Base-by-base conservation (phyloP, 2,888 invertebrate genomes). In the Apodemia zela region DNA sequence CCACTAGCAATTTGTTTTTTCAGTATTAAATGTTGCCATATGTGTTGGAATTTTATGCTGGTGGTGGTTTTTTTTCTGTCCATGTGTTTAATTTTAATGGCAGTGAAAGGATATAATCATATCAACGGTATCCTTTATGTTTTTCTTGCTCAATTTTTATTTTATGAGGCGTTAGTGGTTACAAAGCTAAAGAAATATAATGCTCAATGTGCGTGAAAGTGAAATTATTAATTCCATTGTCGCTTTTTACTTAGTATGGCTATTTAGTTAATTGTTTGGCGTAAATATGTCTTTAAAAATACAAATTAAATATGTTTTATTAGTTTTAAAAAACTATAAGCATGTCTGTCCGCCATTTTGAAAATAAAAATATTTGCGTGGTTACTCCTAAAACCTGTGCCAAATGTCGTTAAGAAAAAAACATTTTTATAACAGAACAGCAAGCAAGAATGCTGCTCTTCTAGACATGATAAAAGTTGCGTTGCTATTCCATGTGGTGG, bases 111-210 rank as follows among this genome's bases (percentile, higher is more conserved):
- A 54, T 54, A 54, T 54, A 42, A 15, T 54, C 21, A 54, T 54
- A 54, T 54, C 51, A 54, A 6, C 21, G 4, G 11, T 54, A 45
- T 59, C 45, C 38, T 59, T 63, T 45, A 17, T 61, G 49, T 62
- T 62, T 65, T 65, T 59, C 29, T 67, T 68, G 68, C 68, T 69
- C 67, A 68, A 69, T 64, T 62, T 57, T 63, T 65, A 65, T 67
- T 59, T 67, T 69, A 61, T 66, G 68, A 66, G 67, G 66, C 66
- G 66, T 67, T 67, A 25, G 60, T 62, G 38, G 66, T 62, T 68
- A 67, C 65, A 65, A 67, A 67, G 45, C 57, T 54, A 29, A 45
- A 42, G 15, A 1, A n/a, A 45, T n/a, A 45, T 45, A 45, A 45
- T 7, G 17, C 5, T 45, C 8, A 17, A 45, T 45, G 45, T 45